Base-by-base conservation (phyloP, 2,797 vertebrate species). In the Anniella stebbinsi region DNA sequence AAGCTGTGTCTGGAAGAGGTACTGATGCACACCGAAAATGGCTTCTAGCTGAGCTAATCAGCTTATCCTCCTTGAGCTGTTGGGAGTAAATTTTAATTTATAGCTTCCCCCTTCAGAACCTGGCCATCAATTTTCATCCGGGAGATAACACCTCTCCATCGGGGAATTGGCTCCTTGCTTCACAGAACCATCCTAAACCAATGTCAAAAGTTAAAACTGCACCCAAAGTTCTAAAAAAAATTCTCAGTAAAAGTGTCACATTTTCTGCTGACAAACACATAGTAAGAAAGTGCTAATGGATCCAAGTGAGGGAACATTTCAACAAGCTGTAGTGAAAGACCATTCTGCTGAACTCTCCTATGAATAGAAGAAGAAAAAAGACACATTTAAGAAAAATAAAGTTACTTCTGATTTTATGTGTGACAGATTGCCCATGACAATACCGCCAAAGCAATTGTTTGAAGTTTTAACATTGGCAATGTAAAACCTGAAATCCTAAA, bases 31-130 rank as follows among this genome's bases (percentile, higher is more conserved):
- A 80, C 72, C 45, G 88, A 86, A 89, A 89, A 48, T 51, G 2
- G 51, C 66, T 80, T 86, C 66, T 89, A 45, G 66, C 84, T 45
- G 51, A 80, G 76, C 48, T 89, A 89, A 89, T 89, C 83, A 85
- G 88, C 48, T 89, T 89, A 89, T 41, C 63, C 75, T 69, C 48
- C 66, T 80, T 89, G 83, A 86, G 51, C 83, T 21, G 30, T 72
- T 54, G 30, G 30, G 45, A 86, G 75, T 72, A 70, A 87, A 72
- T 86, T 89, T 89, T 86, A 89, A 86, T 89, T 89, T 89, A 72
- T 86, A n/a, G 72, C 76, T 86, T 63, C 38, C 36, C 45, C 41
- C 41, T 80, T 48, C 69, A 8, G 36, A 73, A 80, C 88, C 51
- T 72, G 36, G 48, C 23, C 51, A 86, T 80, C 36, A 66, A 86